Conservation (phyloP, 1,140 invertebrate species). For the Drosophila watanabei region DNA sequence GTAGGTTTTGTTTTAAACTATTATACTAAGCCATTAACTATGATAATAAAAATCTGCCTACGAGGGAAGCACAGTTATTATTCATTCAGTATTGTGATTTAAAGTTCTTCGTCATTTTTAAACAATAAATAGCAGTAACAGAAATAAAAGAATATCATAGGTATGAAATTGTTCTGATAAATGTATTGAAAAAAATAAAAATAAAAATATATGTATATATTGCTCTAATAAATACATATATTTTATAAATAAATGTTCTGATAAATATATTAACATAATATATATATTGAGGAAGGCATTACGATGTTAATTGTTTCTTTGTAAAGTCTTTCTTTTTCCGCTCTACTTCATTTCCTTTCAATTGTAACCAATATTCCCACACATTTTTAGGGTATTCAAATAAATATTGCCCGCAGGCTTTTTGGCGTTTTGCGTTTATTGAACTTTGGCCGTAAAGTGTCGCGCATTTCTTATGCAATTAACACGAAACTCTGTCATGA, state of each 20-base stretch:
- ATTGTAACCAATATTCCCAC: not conserved
- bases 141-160: not conserved
- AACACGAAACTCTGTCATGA: slow-evolving; percentile 63
- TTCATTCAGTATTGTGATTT: not conserved
- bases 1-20: no score
- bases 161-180: no score
- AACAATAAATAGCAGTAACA: not conserved
- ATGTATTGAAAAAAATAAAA: no score
- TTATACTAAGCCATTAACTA: no score
- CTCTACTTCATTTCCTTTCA: not conserved
- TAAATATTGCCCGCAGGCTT: slow-evolving; percentile 20
- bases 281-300: no score
- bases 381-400: slow-evolving; percentile 9
- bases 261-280: no score
- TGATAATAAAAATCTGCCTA: not conserved
- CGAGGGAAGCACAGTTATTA: not conserved
- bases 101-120: not conserved
- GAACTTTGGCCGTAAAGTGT: slow-evolving; percentile 67
- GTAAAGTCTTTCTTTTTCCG: not conserved
- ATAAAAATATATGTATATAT: no score
- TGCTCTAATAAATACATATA: no score
- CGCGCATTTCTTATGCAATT: slow-evolving; percentile 77
- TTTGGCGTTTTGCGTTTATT: slow-evolving; percentile 70
- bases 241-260: no score
- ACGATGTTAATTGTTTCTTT: no score